Percentiles rank a stretch among this genome's conserved stretches.
phyloP scores from a whole-genome alignment of 1,140 invertebrate genomes.

The Lethrus apterus region DNA sequence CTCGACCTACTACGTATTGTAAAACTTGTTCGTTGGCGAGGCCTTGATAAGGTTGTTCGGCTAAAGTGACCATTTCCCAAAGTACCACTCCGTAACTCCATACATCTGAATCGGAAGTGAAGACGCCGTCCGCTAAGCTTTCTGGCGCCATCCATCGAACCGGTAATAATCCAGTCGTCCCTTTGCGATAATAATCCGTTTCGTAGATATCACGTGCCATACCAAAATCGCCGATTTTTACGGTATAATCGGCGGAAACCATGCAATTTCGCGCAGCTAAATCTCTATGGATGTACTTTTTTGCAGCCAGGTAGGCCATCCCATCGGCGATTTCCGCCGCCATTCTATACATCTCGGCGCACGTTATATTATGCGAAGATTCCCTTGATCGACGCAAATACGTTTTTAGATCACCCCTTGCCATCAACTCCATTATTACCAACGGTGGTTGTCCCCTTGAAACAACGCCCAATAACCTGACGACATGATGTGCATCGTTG shows the following conservation, averaged over 20 bases:
- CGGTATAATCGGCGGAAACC: slow-evolving; percentile 58
- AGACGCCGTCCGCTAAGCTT: slow-evolving; percentile 64
- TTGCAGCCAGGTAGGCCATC: slow-evolving; percentile 66
- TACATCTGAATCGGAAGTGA: slow-evolving; percentile 65
- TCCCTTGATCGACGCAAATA: slow-evolving; percentile 48
- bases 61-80: slow-evolving; percentile 70
- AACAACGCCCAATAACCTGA: slow-evolving; percentile 64
- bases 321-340: slow-evolving; percentile 73
- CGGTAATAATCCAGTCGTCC: slow-evolving; percentile 43
- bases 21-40: slow-evolving; percentile 56
- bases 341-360: slow-evolving; percentile 50
- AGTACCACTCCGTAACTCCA: slow-evolving; percentile 71
- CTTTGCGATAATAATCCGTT: slow-evolving; percentile 67
- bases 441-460: slow-evolving; percentile 55
- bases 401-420: slow-evolving; percentile 61
- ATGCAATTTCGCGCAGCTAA: slow-evolving; percentile 74
- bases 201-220: slow-evolving; percentile 67
- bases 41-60: slow-evolving; percentile 72
- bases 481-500: slow-evolving; percentile 50
- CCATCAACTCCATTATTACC: slow-evolving; percentile 74
- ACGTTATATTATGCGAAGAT: slow-evolving; percentile 31
- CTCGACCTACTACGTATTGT: slow-evolving; percentile 58
- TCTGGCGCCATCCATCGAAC: slow-evolving; percentile 79
- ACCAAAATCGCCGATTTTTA: slow-evolving; percentile 68
- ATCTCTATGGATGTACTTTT: slow-evolving; percentile 71